phyloP scores from a whole-genome alignment of 2,797 vertebrate species.

The Spatula clypeata region DNA sequence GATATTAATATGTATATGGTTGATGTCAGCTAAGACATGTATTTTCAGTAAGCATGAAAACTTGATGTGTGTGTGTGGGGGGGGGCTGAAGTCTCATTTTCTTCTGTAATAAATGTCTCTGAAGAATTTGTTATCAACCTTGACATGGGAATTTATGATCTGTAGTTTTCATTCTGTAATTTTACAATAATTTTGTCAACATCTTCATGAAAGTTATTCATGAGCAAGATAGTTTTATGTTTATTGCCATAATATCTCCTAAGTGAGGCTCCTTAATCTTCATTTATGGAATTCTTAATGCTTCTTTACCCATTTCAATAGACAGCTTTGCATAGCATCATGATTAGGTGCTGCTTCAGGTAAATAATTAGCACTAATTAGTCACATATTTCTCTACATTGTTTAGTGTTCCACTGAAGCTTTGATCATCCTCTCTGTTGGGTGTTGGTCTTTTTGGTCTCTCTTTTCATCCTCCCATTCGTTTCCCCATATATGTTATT shows the following conservation, averaged over 20 bases:
- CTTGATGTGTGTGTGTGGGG: not conserved
- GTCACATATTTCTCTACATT: not conserved
- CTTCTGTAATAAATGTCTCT: not conserved
- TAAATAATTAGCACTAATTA: not conserved
- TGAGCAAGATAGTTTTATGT: not conserved
- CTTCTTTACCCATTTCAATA: not conserved
- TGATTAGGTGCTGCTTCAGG: not conserved
- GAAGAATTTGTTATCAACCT: not conserved
- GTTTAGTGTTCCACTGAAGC: not conserved
- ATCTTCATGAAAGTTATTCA: not conserved
- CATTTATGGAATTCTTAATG: not conserved
- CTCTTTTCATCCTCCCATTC: not conserved
- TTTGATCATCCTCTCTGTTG: not conserved
- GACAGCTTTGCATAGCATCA: not conserved
- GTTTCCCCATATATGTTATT: not conserved
- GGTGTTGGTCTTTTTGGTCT: not conserved
- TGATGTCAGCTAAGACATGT: not conserved
- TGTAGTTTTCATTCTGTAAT: not conserved
- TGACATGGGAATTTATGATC: not conserved
- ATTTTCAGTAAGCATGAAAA: not conserved
- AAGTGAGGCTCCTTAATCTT: not conserved
- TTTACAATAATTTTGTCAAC: not conserved
- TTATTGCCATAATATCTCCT: not conserved
- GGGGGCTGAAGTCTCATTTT: not conserved
- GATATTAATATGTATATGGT: not conserved